Evolutionary conservation across 2,797 vertebrate species (phyloP), one percentile per base, ranked within the genome.

Genomic region (Myotis vivesi): DNA sequence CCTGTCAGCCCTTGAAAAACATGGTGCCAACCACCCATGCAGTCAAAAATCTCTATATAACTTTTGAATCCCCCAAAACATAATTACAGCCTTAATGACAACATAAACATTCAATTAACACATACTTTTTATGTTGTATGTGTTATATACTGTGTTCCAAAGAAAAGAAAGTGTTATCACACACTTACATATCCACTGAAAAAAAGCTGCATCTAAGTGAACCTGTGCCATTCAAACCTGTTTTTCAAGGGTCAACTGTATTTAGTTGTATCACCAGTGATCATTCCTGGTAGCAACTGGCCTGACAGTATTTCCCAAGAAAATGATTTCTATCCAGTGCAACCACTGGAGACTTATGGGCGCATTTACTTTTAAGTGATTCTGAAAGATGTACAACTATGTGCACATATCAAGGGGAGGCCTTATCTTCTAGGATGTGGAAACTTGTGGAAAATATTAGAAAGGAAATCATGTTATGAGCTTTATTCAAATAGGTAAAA

Each of bases 401-500:
- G n/a, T 68, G 2, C 3, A 53, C 7, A 38, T 62, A 22, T 28
- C 55, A 80, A 59, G 11, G 53, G 13, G 11, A 79, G 20, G 44
- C 6, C 4, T 94, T 64, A 36, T 59, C 22, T 86, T 89, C 7
- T 55, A n/a, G 36, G 46, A 71, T 59, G 28, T 2, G 66, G 66
- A 69, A 89, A 71, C 36, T 77, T 75, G 25, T 90, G 64, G 49
- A 75, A 87, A 51, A 44, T 33, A 8, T 66, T 66, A 62, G 8
- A 81, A 72, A 89, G 51, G 10, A 79, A 83, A 55, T 80, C 2
- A 9, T 3, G 89, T 86, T 66, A 49, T 83, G 68, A 62, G 10
- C 16, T 87, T 83, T 69, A 87, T 69, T 79, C 49, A 95, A 75
- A 81, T 72, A 84, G 41, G 36, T 36, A 36, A 41, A 84, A 92